These are phyloP conservation scores for Busarellus nigricollis DNA, from an alignment of 2,797 vertebrate species.

Conservation along the genomic window DNA sequence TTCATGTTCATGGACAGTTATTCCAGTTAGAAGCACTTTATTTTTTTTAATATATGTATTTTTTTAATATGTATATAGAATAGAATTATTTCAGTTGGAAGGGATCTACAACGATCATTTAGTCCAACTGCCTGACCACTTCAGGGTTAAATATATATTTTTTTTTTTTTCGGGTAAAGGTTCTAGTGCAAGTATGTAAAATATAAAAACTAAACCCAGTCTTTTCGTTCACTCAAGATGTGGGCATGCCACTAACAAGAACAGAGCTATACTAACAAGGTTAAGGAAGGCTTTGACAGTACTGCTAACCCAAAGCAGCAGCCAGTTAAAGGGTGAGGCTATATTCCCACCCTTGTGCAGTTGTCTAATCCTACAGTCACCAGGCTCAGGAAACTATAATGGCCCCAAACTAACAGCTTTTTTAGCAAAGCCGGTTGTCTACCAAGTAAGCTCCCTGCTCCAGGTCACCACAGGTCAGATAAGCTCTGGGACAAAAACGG, in stretches of 20 bases:
- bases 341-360: neutral
- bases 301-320: neutral
- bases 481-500: neutral
- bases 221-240: neutral
- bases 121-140: neutral
- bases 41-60: too few relatives aligned
- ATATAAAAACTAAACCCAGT: neutral
- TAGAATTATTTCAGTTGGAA: neutral
- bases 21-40: neutral
- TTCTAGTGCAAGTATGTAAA: neutral
- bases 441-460: neutral
- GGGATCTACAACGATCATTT: rapidly evolving
- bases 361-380: neutral
- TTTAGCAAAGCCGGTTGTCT: neutral
- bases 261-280: neutral
- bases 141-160: neutral
- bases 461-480: neutral
- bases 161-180: neutral
- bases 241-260: neutral
- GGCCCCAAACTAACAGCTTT: neutral
- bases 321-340: neutral
- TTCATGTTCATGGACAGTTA: neutral
- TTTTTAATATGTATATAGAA: neutral
- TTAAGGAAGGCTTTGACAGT: neutral
- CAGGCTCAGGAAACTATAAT: rapidly evolving